Evolutionary conservation across 1,140 invertebrate species (phyloP).

Genomic region (Nomia melanderi): DNA sequence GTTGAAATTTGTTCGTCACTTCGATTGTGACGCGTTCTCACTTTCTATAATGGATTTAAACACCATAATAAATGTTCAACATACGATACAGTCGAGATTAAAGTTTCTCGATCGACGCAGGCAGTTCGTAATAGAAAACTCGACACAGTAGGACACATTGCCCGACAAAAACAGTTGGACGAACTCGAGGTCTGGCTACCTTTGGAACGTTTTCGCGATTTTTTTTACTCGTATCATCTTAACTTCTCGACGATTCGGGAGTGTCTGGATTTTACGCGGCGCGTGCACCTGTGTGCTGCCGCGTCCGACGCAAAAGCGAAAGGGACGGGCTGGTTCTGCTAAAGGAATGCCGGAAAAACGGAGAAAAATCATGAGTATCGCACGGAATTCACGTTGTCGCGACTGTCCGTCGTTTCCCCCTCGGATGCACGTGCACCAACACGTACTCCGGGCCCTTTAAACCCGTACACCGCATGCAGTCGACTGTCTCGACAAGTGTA

Average conservation of each 20-base stretch:
- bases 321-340: background rate
- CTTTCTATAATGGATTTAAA: too few relatives aligned
- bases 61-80: too few relatives aligned
- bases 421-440: slow-evolving; percentile 26
- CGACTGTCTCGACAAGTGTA: background rate
- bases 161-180: slow-evolving; percentile 13
- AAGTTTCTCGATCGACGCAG: too few relatives aligned
- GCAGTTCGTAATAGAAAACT: too few relatives aligned
- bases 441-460: slow-evolving; percentile 14
- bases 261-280: slow-evolving; percentile 31
- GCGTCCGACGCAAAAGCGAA: slow-evolving; percentile 17
- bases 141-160: background rate
- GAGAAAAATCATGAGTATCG: slow-evolving; percentile 50
- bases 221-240: slow-evolving; percentile 28
- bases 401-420: slow-evolving; percentile 37
- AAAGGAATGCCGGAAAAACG: slow-evolving; percentile 29
- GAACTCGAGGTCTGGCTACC: slow-evolving; percentile 8
- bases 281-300: slow-evolving; percentile 32
- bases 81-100: too few relatives aligned
- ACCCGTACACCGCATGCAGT: background rate
- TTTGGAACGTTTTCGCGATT: slow-evolving; percentile 13
- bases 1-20: too few relatives aligned
- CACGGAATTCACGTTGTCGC: slow-evolving; percentile 39
- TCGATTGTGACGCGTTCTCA: too few relatives aligned
- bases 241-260: slow-evolving; percentile 33